Conservation (phyloP, 2,888 invertebrate species). For the Drosophila atripex region DNA sequence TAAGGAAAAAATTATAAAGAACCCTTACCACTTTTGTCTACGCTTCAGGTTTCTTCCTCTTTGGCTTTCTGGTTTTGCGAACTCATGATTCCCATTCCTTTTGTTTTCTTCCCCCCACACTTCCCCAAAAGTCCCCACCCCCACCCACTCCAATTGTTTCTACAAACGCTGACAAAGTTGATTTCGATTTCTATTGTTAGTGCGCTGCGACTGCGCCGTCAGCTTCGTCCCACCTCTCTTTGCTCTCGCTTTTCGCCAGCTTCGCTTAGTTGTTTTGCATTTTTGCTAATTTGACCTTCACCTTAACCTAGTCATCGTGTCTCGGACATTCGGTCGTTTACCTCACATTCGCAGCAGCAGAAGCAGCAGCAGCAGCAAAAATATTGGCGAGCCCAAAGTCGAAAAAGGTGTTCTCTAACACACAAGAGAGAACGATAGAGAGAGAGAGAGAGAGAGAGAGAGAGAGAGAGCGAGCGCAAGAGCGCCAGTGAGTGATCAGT, state of each 20-base stretch:
- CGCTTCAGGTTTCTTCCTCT: conserved; percentile 46
- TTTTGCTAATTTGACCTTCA: conserved; percentile 83
- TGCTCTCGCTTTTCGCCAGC: conserved; percentile 17
- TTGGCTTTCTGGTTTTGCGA: conserved; percentile 14
- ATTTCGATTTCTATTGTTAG: conserved; percentile 77
- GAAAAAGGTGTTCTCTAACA: conserved; percentile 1
- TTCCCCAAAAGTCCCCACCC: background rate
- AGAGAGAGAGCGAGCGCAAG: no score
- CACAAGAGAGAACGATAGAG: background rate
- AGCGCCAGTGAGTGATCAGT: background rate
- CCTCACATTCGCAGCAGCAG: conserved; percentile 55
- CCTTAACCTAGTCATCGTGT: conserved; percentile 84
- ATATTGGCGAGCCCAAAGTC: conserved; percentile 1
- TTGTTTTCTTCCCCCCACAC: conserved; percentile 20
- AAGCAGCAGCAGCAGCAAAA: background rate
- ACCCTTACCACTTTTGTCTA: conserved; percentile 60
- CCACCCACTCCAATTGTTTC: conserved; percentile 21
- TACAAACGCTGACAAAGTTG: conserved; percentile 69
- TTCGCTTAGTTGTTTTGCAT: conserved; percentile 49
- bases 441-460: no score
- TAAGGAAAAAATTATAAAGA: background rate
- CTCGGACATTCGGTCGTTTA: conserved; percentile 84
- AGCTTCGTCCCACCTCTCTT: conserved; percentile 37
- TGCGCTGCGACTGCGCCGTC: conserved; percentile 58
- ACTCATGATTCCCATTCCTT: conserved; percentile 34